Evolutionary conservation across 2,113 vertebrate genomes (phyloP).

Genomic region (Thymallus thymallus): DNA sequence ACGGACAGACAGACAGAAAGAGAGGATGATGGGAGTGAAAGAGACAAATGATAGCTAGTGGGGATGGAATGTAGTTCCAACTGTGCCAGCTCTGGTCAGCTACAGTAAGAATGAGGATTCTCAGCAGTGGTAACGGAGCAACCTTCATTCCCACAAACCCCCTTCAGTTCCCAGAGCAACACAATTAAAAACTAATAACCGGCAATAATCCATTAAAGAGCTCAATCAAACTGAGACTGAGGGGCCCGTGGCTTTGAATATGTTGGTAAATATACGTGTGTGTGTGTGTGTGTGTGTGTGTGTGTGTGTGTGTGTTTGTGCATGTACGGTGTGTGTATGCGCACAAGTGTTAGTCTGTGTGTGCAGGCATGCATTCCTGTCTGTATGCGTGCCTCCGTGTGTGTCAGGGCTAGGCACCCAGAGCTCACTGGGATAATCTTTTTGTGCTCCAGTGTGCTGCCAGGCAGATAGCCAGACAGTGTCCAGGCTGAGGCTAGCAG

Average conservation of each 20-base stretch:
- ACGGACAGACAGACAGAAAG: background rate
- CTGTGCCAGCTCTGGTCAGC: constrained; percentile 36
- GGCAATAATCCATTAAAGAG: constrained; percentile 72
- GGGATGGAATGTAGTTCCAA: background rate
- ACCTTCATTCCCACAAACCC: constrained; percentile 42
- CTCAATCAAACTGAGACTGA: constrained; percentile 61
- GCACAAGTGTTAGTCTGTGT: background rate
- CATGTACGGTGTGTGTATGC: background rate
- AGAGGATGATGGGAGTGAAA: background rate
- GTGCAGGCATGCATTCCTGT: background rate
- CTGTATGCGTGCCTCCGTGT: background rate
- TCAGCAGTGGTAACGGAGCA: constrained; percentile 68
- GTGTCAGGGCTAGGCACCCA: background rate
- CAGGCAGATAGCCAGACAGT: constrained; percentile 49
- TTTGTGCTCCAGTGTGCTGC: constrained; percentile 57
- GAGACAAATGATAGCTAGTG: background rate
- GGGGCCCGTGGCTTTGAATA: constrained; percentile 32
- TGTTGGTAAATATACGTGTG: background rate
- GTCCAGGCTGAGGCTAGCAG: constrained; percentile 28
- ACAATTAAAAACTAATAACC: constrained; percentile 67
- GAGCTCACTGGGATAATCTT: constrained; percentile 62
- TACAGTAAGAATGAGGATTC: constrained; percentile 19
- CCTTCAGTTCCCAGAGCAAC: constrained; percentile 48
- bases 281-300: background rate
- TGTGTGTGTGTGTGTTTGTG: constrained; percentile 8